Conservation (phyloP, 1,140 invertebrate species). For the Rhyacophila brunnea region DNA sequence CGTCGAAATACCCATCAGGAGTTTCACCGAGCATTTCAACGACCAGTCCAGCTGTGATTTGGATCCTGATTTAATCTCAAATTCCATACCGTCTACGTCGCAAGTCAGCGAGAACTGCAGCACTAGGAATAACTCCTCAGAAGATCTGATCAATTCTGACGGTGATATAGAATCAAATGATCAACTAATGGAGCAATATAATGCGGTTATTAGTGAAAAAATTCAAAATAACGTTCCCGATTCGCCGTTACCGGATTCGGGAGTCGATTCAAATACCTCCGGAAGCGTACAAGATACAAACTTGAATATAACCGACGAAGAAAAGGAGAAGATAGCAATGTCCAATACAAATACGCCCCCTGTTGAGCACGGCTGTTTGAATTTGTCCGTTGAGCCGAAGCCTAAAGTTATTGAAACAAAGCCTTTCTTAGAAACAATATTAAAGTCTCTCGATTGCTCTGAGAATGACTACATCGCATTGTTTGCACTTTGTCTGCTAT, state of each 20-base stretch:
- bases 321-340: constrained; percentile 74
- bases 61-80: constrained; percentile 52
- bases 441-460: constrained; percentile 78
- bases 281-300: constrained; percentile 42
- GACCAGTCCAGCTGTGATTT: constrained; percentile 53
- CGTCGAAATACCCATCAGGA: constrained; percentile 9
- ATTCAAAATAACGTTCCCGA: constrained; percentile 48
- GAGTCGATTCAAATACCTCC: constrained; percentile 44
- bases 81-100: constrained; percentile 51
- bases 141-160: constrained; percentile 49
- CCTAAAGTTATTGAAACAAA: constrained; percentile 58
- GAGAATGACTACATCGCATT: constrained; percentile 95
- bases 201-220: constrained; percentile 15
- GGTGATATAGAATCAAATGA: constrained; percentile 13
- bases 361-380: constrained; percentile 20
- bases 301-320: constrained; percentile 89
- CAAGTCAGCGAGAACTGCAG: constrained; percentile 52
- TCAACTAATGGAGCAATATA: constrained; percentile 9
- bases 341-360: constrained; percentile 46
- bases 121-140: constrained; percentile 52
- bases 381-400: constrained; percentile 39
- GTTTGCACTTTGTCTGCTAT: constrained; percentile 89
- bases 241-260: constrained; percentile 51
- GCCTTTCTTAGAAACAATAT: constrained; percentile 86
- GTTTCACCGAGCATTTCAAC: constrained; percentile 35